Evolutionary conservation across 2,797 vertebrate species (phyloP), one percentile per base, ranked within the genome.

Genomic region (Notolabrus celidotus): DNA sequence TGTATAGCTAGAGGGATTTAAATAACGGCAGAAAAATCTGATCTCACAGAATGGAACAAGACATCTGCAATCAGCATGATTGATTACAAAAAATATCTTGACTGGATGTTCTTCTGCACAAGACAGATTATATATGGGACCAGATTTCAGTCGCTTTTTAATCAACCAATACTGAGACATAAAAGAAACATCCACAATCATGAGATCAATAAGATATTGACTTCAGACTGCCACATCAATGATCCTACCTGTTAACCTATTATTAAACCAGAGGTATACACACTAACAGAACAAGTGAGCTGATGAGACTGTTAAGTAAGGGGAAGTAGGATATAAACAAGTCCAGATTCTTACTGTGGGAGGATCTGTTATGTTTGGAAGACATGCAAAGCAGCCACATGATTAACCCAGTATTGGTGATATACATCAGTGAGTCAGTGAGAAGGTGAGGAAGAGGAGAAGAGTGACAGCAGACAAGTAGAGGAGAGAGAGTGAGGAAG

Each of bases 391-490:
- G 62, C 61, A 80, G 70, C 70, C 60, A 51, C 71, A 82, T 74
- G 79, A 81, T 88, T 89, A 90, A 80, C 88, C 78, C 77, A 54
- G 23, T 55, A n/a, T 64, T 79, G 67, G 57, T 73, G 73, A 76
- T 34, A 50, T 52, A 60, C 78, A 68, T 66, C 78, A 72, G 52
- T 9, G 66, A 83, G 73, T 82, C 71, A 76, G 57, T 43, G 69
- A 71, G 70, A 65, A 86, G 77, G 79, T 73, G 79, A 87, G 80
- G 66, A 74, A 59, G 71, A 74, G 68, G 78, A 81, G 79, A 56
- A 71, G 86, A 89, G 74, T 86, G 89, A 91, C 87, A 91, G 87
- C 70, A 72, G 77, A 57, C 65, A 67, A 86, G 74, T 34, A 52
- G 71, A 64, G 67, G 72, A 82, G 73, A 77, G 86, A 79, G 89